Evolutionary conservation across 2,113 vertebrate genomes (phyloP).

Genomic region (Tinamus guttatus): DNA sequence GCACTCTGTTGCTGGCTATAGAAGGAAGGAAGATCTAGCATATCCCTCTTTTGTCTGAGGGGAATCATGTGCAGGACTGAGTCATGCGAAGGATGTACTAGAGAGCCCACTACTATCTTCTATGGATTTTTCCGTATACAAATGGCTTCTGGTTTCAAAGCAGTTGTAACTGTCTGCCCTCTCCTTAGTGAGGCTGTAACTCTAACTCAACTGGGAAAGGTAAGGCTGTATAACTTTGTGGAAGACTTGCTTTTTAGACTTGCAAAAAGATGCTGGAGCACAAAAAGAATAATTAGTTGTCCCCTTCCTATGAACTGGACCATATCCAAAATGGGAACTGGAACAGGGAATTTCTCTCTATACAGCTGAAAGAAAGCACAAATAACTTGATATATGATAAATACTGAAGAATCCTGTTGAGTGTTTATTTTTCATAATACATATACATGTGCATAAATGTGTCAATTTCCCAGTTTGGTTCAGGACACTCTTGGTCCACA

Average conservation of each 20-base stretch:
- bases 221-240: background rate
- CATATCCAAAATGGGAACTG: background rate
- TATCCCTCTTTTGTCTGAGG: background rate
- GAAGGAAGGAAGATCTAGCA: background rate
- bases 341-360: background rate
- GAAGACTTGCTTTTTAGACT: background rate
- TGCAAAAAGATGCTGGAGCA: background rate
- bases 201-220: background rate
- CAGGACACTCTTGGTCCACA: background rate
- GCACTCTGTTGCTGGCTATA: rapidly evolving
- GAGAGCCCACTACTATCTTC: background rate
- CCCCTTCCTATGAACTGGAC: background rate
- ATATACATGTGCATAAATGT: no score
- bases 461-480: background rate
- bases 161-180: background rate
- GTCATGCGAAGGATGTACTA: background rate
- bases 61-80: background rate
- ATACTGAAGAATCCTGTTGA: background rate
- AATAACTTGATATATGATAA: background rate
- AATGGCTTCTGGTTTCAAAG: background rate
- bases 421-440: background rate
- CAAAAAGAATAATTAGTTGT: background rate
- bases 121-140: background rate
- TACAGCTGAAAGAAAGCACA: background rate
- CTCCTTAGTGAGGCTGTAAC: background rate